phyloP scores from a whole-genome alignment of 2,888 invertebrate genomes.

The Tipula lateralis region DNA sequence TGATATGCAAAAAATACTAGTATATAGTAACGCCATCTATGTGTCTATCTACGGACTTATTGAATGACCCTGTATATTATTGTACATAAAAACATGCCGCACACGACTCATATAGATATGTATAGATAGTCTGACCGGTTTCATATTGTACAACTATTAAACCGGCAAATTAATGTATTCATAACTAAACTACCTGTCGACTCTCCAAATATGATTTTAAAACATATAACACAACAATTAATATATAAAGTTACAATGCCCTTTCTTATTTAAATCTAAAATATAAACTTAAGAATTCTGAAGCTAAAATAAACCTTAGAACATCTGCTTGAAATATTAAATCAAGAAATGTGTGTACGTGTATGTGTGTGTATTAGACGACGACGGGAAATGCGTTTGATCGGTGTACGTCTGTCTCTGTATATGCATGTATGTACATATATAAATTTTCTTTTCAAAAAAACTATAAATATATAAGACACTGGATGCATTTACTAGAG shows the following conservation, averaged over 20 bases:
- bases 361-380: too few relatives aligned
- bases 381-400: constrained; percentile 13
- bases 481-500: background rate
- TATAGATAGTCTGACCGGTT: background rate
- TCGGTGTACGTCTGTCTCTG: background rate
- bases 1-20: too few relatives aligned
- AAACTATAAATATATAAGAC: background rate
- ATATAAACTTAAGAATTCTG: background rate
- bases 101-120: background rate
- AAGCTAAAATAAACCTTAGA: background rate
- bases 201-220: background rate
- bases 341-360: background rate
- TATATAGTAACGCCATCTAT: too few relatives aligned
- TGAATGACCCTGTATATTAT: too few relatives aligned
- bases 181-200: background rate
- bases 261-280: background rate
- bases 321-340: constrained; percentile 6
- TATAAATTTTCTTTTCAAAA: background rate
- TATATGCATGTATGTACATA: too few relatives aligned
- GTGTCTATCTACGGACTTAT: too few relatives aligned
- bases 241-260: constrained; percentile 15
- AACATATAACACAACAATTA: background rate
- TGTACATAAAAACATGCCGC: background rate
- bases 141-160: background rate
- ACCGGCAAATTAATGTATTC: background rate